Conservation (phyloP, 2,797 vertebrate species). For the Merluccius polli region DNA sequence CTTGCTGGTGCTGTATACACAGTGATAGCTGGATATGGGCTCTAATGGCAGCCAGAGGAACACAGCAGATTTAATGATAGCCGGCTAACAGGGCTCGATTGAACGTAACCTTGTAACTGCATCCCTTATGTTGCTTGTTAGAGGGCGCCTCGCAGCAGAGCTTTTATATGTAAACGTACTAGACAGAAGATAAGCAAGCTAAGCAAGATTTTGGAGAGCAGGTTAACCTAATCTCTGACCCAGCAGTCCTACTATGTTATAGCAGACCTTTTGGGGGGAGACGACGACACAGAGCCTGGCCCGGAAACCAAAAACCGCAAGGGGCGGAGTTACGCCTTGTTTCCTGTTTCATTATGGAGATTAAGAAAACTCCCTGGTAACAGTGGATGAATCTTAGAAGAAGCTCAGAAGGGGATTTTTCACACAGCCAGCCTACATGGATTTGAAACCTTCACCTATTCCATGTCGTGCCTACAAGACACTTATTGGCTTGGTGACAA, state of each 20-base stretch:
- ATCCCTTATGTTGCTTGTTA: conserved; percentile 31
- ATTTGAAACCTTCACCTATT: no score
- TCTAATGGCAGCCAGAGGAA: conserved; percentile 51
- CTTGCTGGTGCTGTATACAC: conserved; percentile 60
- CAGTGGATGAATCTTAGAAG: background rate
- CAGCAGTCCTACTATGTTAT: background rate
- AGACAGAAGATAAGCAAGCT: background rate
- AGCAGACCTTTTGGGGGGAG: background rate
- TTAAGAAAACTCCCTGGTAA: background rate
- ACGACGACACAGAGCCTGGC: background rate
- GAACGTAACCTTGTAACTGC: conserved; percentile 64
- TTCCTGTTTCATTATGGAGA: background rate
- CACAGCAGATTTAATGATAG: conserved; percentile 60
- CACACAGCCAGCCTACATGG: no score
- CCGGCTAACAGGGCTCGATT: conserved; percentile 55
- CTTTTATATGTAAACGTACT: conserved; percentile 37
- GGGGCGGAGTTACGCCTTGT: no score
- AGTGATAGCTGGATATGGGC: conserved; percentile 59
- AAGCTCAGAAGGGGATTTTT: no score
- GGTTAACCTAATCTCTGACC: background rate
- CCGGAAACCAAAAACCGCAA: no score
- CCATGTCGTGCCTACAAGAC: no score
- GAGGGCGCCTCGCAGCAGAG: conserved; percentile 23
- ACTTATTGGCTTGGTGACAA: no score
- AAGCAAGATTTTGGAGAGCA: background rate